Conservation (phyloP, 2,113 vertebrate genomes). For the Thunnus thynnus region DNA sequence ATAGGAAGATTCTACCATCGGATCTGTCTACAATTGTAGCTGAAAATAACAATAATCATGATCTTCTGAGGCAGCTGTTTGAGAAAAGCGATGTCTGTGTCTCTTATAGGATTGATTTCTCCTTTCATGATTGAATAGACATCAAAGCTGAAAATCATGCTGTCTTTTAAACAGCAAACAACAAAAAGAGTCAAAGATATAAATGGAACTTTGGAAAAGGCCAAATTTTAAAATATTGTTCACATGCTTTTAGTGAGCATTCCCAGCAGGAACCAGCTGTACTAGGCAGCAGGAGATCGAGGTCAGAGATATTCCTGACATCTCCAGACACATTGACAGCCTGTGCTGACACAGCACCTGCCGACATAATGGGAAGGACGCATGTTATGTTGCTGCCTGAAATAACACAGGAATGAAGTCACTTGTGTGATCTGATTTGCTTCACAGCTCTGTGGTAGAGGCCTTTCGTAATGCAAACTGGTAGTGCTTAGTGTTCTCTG, state of each 20-base stretch:
- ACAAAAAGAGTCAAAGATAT: neutral
- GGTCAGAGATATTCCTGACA: neutral
- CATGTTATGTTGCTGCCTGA: neutral
- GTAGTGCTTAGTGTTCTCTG: neutral
- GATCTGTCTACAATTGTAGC: neutral
- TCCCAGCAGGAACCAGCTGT: constrained; percentile 7
- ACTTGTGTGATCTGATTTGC: constrained; percentile 15
- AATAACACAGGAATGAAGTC: constrained; percentile 6
- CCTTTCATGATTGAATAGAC: too few species aligned
- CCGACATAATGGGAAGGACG: neutral
- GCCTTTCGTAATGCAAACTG: neutral
- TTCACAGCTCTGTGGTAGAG: neutral
- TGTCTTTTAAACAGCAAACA: neutral
- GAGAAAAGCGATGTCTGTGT: too few species aligned
- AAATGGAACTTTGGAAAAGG: too few species aligned
- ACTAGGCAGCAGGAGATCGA: neutral
- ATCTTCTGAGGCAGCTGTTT: too few species aligned
- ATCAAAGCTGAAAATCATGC: neutral
- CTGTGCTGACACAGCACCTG: constrained; percentile 28
- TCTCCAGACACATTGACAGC: constrained; percentile 8
- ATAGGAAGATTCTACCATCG: neutral
- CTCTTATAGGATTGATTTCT: too few species aligned
- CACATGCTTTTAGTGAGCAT: neutral
- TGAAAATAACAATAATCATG: neutral
- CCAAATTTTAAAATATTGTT: neutral